Evolutionary conservation across 2,888 invertebrate species (phyloP).

Genomic region (Tolmerus cingulatus): DNA sequence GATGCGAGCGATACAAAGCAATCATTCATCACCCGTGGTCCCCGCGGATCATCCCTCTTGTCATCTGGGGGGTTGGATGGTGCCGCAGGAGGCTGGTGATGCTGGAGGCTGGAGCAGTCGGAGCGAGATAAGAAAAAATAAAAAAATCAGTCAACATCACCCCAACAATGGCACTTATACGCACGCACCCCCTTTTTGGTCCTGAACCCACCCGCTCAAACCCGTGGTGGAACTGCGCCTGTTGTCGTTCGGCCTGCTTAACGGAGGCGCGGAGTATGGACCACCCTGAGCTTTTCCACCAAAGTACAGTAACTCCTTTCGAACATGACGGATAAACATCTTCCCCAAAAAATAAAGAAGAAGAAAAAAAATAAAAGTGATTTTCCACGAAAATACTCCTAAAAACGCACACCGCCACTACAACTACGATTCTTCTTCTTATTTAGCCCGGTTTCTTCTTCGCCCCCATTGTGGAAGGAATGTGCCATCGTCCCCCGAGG

Average conservation of each 20-base stretch:
- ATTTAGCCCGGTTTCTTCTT: not conserved
- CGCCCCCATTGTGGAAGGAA: slow-evolving; percentile 29
- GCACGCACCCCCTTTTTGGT: slow-evolving; percentile 3
- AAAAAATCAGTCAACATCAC: slow-evolving; percentile 37
- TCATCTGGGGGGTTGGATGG: not conserved
- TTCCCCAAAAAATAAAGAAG: not conserved
- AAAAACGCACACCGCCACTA: slow-evolving; percentile 43
- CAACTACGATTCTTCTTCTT: not conserved
- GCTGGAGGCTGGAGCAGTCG: not conserved
- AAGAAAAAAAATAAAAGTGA: slow-evolving; percentile 27
- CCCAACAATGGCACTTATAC: slow-evolving; percentile 41
- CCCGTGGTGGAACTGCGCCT: not conserved
- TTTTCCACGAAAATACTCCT: slow-evolving; percentile 47
- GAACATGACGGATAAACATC: slow-evolving; percentile 49
- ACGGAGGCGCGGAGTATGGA: not conserved
- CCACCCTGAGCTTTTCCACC: not conserved
- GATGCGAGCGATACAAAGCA: slow-evolving; percentile 48
- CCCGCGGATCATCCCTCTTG: slow-evolving; percentile 45
- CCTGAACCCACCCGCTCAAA: slow-evolving; percentile 1
- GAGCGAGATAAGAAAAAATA: slow-evolving; percentile 17
- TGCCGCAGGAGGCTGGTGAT: not conserved
- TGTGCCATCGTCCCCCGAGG: slow-evolving; percentile 31
- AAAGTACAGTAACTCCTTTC: slow-evolving; percentile 43
- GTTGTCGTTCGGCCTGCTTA: not conserved
- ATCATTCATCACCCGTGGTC: slow-evolving; percentile 48